phyloP scores from a whole-genome alignment of 2,888 invertebrate species.

The Diogma glabrata region DNA sequence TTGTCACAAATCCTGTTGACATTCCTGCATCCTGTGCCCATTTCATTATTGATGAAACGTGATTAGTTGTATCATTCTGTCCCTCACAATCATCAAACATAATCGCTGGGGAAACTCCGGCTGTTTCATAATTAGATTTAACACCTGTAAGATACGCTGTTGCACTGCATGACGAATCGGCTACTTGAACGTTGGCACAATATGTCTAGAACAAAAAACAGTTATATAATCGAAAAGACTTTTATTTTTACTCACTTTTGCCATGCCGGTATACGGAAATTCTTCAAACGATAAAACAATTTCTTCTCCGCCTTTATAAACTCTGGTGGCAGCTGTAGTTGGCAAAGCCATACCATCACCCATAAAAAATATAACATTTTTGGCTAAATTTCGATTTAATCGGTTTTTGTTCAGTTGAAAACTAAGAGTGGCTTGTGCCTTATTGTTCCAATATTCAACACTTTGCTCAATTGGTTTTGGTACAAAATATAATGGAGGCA shows the following conservation, averaged over 20 bases:
- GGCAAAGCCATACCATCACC: conserved; percentile 83
- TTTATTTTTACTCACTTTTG: conserved; percentile 32
- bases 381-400: conserved; percentile 35
- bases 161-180: conserved; percentile 76
- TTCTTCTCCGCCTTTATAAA: conserved; percentile 69
- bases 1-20: conserved; percentile 59
- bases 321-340: conserved; percentile 67
- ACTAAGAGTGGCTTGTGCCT: conserved; percentile 37
- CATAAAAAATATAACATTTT: conserved; percentile 57
- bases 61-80: conserved; percentile 43
- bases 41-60: conserved; percentile 53
- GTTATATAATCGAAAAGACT: no score
- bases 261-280: conserved; percentile 58
- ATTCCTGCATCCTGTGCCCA: conserved; percentile 59
- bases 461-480: conserved; percentile 27
- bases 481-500: conserved; percentile 29
- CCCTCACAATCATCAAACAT: conserved; percentile 51
- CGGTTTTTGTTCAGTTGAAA: conserved; percentile 29
- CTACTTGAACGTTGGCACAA: conserved; percentile 65
- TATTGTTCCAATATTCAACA: conserved; percentile 37
- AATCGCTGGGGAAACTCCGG: conserved; percentile 61
- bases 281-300: conserved; percentile 59
- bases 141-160: conserved; percentile 71
- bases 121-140: conserved; percentile 64
- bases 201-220: no score